Base-by-base conservation (phyloP, 1,140 invertebrate species). In the Gryon sp. region DNA sequence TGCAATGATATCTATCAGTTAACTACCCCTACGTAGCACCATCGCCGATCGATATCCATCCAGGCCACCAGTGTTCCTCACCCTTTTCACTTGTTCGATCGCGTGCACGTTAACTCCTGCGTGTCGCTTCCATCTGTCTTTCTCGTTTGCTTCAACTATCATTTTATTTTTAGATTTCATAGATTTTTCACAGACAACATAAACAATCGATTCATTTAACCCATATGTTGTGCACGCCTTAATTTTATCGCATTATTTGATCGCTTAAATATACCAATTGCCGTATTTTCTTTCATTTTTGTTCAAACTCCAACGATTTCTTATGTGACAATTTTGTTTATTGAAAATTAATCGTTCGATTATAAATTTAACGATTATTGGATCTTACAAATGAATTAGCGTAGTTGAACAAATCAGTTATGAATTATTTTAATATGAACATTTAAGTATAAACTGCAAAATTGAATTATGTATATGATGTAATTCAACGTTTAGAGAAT, bases 11-110 rank as follows among this genome's bases (percentile, higher is more conserved):
- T 78, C 70, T 66, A 62, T 74, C 78, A 72, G 45, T 76, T 76
- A 76, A 78, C 82, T 75, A 63, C 74, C 68, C 76, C 55, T 59
- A 69, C 75, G 36, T 65, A 62, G 63, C 46, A 76, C 69, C 73
- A 80, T 79, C 68, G 81, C 74, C 82, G 84, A 87, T 87, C 86
- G 85, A 87, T 87, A 87, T 84, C 62, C 83, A 87, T 86, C 84
- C 85, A 85, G 86, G 86, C 84, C 86, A 87, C 76, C 81, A 76
- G 66, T 63, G 79, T 43, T 74, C 40, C 80, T 80, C 74, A 70
- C 78, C 70, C 78, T 77, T 69, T 75, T 69, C 65, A 48, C 74
- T 65, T 70, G 50, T 65, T 79, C 66, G 66, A 76, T 73, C 62
- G 62, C 65, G 48, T 63, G 59, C 63, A 78, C 55, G 28, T 73